Percentiles rank a stretch among this genome's conserved stretches.
Evolutionary conservation across 2,888 invertebrate genomes (phyloP).

Genomic region (Gymnosoma rotundatum): DNA sequence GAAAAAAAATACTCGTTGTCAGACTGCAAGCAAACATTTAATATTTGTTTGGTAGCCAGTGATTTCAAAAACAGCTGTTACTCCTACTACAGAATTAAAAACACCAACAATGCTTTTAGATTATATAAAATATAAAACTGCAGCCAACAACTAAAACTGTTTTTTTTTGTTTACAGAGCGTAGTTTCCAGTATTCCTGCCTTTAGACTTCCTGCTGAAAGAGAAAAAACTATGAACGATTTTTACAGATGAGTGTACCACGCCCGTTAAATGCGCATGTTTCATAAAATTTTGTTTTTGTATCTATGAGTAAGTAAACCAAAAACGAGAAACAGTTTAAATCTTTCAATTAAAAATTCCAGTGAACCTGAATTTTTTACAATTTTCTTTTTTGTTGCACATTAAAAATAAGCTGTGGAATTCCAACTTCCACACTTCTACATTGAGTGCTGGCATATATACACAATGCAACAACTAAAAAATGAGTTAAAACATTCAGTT

Average conservation of each 20-base stretch:
- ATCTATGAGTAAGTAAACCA: slow-evolving; percentile 14
- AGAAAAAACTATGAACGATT: background rate
- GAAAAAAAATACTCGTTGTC: slow-evolving; percentile 1
- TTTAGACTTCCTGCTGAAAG: slow-evolving; percentile 1
- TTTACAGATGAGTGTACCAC: slow-evolving; percentile 69
- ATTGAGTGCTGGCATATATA: slow-evolving; percentile 43
- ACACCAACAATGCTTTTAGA: background rate
- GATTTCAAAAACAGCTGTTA: slow-evolving; percentile 68
- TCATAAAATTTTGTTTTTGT: slow-evolving; percentile 1
- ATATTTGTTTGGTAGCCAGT: slow-evolving; percentile 52
- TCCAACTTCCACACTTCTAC: slow-evolving; percentile 25
- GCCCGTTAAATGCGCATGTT: slow-evolving; percentile 72
- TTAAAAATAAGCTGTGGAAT: slow-evolving; percentile 1
- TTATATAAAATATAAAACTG: background rate
- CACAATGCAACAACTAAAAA: slow-evolving; percentile 11
- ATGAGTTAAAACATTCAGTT: slow-evolving; percentile 40
- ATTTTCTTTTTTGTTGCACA: slow-evolving; percentile 10
- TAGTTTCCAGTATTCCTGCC: slow-evolving; percentile 39
- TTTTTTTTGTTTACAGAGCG: slow-evolving; percentile 4
- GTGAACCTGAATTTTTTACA: slow-evolving; percentile 72
- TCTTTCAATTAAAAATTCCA: slow-evolving; percentile 62
- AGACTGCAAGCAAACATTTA: slow-evolving; percentile 10
- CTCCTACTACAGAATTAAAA: slow-evolving; percentile 19
- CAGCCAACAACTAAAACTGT: slow-evolving; percentile 26
- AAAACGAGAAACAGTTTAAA: slow-evolving; percentile 36